These are phyloP conservation scores for Oreortyx pictus DNA, from an alignment of 2,797 vertebrate genomes.

Conservation along the genomic window DNA sequence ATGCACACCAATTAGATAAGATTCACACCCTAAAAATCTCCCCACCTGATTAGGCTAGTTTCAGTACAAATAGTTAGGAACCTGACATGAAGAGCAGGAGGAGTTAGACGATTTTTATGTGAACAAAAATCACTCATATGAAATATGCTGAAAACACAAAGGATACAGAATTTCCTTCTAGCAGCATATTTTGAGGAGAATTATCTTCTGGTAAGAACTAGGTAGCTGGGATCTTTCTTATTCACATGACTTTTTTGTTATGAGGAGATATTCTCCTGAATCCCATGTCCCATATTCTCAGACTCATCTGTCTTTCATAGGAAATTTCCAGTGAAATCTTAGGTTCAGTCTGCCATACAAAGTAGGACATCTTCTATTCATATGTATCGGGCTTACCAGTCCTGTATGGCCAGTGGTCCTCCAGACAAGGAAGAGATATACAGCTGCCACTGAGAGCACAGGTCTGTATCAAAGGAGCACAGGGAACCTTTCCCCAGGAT, in stretches of 20 bases:
- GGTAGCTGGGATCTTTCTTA: slow-evolving; percentile 5
- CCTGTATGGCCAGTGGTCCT: background rate
- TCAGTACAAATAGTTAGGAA: slow-evolving; percentile 6
- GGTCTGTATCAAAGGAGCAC: background rate
- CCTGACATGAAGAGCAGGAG: background rate
- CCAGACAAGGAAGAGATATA: background rate
- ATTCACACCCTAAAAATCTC: background rate
- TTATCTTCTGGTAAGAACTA: background rate
- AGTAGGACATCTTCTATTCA: background rate
- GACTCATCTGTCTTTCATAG: background rate
- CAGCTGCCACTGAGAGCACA: background rate
- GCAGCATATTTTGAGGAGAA: background rate
- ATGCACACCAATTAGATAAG: background rate
- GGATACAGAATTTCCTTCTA: slow-evolving; percentile 2
- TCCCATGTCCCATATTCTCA: background rate
- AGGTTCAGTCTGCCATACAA: background rate
- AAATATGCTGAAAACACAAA: background rate
- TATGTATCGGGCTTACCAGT: background rate
- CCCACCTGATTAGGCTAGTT: slow-evolving; percentile 17
- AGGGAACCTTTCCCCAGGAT: background rate
- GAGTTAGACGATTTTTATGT: background rate
- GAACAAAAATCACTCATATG: background rate
- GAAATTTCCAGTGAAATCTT: background rate
- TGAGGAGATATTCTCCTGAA: background rate
- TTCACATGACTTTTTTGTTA: background rate